phyloP scores from a whole-genome alignment of 2,797 vertebrate species.

The Sebastes nivosus region DNA sequence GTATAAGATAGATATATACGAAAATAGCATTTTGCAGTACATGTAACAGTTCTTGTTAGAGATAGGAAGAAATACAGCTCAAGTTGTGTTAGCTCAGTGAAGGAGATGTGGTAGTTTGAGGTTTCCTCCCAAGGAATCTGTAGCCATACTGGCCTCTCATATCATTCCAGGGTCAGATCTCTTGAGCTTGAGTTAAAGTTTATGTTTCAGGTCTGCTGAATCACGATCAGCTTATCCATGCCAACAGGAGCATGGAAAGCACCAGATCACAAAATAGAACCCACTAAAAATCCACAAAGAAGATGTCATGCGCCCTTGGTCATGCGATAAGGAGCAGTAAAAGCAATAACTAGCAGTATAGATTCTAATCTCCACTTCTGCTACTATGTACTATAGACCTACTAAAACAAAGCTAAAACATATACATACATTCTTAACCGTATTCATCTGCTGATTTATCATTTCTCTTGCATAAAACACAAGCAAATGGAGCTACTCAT shows the following conservation, averaged over 20 bases:
- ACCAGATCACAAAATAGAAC: conserved; percentile 76
- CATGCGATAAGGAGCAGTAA: conserved; percentile 67
- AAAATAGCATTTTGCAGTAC: background rate
- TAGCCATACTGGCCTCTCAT: conserved; percentile 43
- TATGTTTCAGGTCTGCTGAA: conserved; percentile 74
- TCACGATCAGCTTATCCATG: conserved; percentile 77
- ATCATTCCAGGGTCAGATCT: conserved; percentile 63
- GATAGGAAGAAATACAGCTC: background rate
- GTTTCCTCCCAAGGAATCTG: conserved; percentile 53
- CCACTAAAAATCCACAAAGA: conserved; percentile 73
- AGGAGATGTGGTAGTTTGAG: conserved; percentile 47
- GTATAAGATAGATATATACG: background rate
- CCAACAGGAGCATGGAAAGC: conserved; percentile 59
- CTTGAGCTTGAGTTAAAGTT: conserved; percentile 69
- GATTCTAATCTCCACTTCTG: conserved; percentile 54
- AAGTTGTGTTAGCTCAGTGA: background rate
- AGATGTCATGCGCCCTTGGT: conserved; percentile 57
- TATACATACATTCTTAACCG: background rate
- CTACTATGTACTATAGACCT: conserved; percentile 26
- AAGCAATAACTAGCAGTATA: conserved; percentile 54
- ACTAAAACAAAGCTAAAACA: conserved; percentile 1
- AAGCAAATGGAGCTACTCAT: background rate
- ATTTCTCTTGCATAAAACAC: background rate
- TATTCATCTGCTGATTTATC: background rate
- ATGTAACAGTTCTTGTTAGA: background rate